Evolutionary conservation across 2,888 invertebrate genomes (phyloP).

Genomic region (Alviniconcha strummeri): DNA sequence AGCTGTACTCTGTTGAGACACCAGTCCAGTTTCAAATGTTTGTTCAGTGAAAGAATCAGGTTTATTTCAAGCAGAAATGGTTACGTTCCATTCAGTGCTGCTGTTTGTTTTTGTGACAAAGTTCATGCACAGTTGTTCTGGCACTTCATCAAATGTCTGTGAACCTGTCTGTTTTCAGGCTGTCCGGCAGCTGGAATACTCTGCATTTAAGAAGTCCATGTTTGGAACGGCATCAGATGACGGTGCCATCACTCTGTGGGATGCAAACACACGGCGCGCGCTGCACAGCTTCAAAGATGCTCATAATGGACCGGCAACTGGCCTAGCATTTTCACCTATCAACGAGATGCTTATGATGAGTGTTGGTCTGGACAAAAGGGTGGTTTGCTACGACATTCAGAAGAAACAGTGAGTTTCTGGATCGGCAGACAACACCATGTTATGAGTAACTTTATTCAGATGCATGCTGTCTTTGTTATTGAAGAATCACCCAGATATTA

Average conservation of each 20-base stretch:
- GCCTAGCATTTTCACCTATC: conserved; percentile 74
- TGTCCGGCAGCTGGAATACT: conserved; percentile 68
- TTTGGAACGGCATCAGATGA: conserved; percentile 71
- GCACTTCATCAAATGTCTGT: no score
- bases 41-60: no score
- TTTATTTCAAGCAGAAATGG: no score
- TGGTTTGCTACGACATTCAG: conserved; percentile 71
- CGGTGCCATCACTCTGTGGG: conserved; percentile 72
- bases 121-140: no score
- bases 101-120: no score
- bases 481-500: no score
- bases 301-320: conserved; percentile 72
- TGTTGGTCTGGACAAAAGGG: conserved; percentile 73
- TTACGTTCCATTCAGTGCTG: no score
- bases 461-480: no score
- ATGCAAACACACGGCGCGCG: conserved; percentile 64
- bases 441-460: no score
- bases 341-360: conserved; percentile 73
- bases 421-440: no score
- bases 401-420: conserved; percentile 63
- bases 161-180: conserved; percentile 52
- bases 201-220: conserved; percentile 62
- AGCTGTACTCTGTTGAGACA: no score
- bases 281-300: conserved; percentile 64
- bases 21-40: no score